Percentiles rank a stretch among this genome's conserved stretches.
Evolutionary conservation across 2,797 vertebrate species (phyloP).

Genomic region (Crypturellus tataupa): DNA sequence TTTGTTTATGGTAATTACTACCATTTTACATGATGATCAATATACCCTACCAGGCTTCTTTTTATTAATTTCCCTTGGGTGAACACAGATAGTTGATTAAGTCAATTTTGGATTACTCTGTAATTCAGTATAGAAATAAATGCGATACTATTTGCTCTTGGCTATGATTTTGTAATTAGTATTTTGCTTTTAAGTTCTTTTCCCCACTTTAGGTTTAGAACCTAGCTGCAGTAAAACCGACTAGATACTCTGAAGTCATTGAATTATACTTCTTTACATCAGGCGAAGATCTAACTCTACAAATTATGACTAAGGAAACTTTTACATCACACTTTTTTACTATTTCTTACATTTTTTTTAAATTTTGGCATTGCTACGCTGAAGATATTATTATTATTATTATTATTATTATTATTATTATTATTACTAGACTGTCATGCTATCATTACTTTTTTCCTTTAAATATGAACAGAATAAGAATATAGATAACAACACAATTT

Average conservation of each 20-base stretch:
- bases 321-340: neutral
- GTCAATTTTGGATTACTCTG: slow-evolving; percentile 35
- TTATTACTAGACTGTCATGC: neutral
- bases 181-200: slow-evolving; percentile 58
- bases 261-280: neutral
- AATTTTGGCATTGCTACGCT: neutral
- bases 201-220: slow-evolving; percentile 41
- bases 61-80: slow-evolving; percentile 51
- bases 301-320: neutral
- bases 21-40: slow-evolving; percentile 55
- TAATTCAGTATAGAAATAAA: slow-evolving; percentile 34
- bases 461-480: neutral
- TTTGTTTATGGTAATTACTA: slow-evolving; percentile 64
- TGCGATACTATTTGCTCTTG: slow-evolving; percentile 25
- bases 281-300: neutral
- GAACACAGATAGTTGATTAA: slow-evolving; percentile 50
- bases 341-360: neutral
- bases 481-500: neutral
- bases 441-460: neutral
- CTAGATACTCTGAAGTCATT: neutral
- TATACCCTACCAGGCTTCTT: slow-evolving; percentile 1
- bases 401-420: neutral
- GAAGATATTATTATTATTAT: neutral
- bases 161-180: slow-evolving; percentile 65
- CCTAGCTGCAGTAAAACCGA: slow-evolving; percentile 8